A percentile compares a stretch with the other conserved stretches of the same genome.
These are phyloP conservation scores for Passer montanus DNA, from an alignment of 2,113 vertebrate genomes.

Conservation along the genomic window DNA sequence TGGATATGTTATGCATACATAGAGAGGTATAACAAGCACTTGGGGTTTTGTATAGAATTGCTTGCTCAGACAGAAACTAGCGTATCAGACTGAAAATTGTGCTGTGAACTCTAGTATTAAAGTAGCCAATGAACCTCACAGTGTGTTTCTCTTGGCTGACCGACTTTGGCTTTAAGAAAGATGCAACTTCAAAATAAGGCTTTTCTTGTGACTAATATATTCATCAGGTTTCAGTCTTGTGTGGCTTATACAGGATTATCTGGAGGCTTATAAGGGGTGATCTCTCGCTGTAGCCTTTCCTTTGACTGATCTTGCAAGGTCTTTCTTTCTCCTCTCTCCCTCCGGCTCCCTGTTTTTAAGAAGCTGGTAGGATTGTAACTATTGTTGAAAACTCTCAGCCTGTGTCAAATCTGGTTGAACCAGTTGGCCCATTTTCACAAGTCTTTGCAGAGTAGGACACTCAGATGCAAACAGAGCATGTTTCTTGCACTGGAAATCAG, in stretches of 20 bases:
- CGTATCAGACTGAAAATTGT: not conserved
- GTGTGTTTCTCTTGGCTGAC: not conserved
- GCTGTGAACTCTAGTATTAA: not conserved
- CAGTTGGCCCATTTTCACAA: not conserved
- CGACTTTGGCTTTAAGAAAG: not conserved
- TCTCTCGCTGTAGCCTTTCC: not conserved
- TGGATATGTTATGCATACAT: not conserved
- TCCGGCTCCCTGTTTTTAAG: not conserved
- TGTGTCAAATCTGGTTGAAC: slow-evolving; percentile 11
- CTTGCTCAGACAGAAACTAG: not conserved
- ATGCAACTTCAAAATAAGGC: not conserved
- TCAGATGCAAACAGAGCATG: not conserved
- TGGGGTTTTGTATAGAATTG: not conserved
- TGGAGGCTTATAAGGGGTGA: not conserved
- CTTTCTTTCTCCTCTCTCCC: not conserved
- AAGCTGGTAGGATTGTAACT: not conserved
- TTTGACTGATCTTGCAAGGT: not conserved
- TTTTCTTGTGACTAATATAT: slow-evolving; percentile 18
- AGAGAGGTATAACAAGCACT: not conserved
- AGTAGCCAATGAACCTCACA: not conserved
- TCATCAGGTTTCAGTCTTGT: not conserved
- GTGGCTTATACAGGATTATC: not conserved
- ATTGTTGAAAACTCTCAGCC: slow-evolving; percentile 24
- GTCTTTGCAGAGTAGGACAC: not conserved
- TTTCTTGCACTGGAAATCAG: not conserved